A percentile compares a stretch with the other conserved stretches of the same genome.
Conservation (phyloP, 2,113 vertebrate species). For the Scolopax mira region DNA sequence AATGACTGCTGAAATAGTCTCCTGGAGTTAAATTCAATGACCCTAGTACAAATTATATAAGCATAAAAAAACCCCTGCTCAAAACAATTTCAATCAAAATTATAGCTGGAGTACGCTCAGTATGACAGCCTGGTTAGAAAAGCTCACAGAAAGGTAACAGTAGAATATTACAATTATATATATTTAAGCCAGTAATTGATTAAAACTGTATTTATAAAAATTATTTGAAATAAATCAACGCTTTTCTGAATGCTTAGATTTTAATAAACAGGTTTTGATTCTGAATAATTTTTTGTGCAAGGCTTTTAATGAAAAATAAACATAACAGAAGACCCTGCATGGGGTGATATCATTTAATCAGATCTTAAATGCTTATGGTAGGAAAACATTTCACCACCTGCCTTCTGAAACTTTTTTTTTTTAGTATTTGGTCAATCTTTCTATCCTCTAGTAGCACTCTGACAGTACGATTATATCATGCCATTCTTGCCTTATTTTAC, state of each 20-base stretch:
- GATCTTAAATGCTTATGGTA: not conserved
- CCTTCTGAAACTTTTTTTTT: not conserved
- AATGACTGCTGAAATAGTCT: not conserved
- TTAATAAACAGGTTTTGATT: not conserved
- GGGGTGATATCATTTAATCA: not conserved
- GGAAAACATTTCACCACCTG: not conserved
- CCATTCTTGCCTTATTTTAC: not conserved
- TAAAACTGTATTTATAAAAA: not conserved
- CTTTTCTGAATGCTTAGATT: not conserved
- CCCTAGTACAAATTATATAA: not conserved
- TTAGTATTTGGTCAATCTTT: not conserved
- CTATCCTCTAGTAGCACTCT: not conserved
- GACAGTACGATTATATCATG: not conserved
- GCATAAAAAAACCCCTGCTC: not conserved
- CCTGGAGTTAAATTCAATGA: conserved; percentile 43
- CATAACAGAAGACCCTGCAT: not conserved
- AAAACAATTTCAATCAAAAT: conserved; percentile 11
- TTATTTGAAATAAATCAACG: not conserved
- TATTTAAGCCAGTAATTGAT: not conserved
- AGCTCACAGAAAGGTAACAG: not conserved
- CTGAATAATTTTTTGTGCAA: not conserved
- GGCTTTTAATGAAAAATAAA: not conserved
- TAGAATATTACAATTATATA: not conserved
- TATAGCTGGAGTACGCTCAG: not conserved
- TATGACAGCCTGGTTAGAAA: not conserved